phyloP scores from a whole-genome alignment of 2,888 invertebrate genomes.

The Lasioglossum oenotherae region DNA sequence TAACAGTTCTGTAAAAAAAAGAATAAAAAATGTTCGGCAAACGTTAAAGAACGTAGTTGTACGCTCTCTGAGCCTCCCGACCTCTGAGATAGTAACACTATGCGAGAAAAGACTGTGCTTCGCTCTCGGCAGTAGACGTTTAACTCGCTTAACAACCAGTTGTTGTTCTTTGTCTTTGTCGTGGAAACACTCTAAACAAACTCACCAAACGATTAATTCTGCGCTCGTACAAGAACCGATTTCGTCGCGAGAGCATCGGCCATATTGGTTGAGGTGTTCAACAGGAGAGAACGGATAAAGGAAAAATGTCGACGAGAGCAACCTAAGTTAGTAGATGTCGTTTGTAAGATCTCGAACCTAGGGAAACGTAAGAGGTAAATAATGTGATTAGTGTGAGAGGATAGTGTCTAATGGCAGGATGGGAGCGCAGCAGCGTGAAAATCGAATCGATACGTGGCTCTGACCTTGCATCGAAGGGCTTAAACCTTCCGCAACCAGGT shows the following conservation, averaged over 20 bases:
- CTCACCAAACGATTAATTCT: conserved; percentile 12
- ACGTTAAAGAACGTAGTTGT: too few species aligned
- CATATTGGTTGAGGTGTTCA: not conserved
- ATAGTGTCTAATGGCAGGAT: not conserved
- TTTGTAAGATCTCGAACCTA: not conserved
- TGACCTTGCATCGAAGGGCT: conserved; percentile 67
- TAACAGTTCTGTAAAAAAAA: too few species aligned
- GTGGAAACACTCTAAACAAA: conserved; percentile 10
- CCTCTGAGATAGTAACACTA: too few species aligned
- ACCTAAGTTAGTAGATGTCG: conserved; percentile 67
- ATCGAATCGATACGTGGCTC: conserved; percentile 71
- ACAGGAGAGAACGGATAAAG: conserved; percentile 9
- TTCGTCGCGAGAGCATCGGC: not conserved
- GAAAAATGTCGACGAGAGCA: conserved; percentile 50
- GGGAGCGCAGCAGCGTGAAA: not conserved
- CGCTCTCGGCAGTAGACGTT: not conserved
- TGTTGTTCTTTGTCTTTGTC: conserved; percentile 17
- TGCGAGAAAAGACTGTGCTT: not conserved
- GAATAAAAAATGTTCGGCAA: too few species aligned
- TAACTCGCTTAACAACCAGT: conserved; percentile 35
- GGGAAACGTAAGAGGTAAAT: not conserved
- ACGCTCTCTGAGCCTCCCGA: too few species aligned
- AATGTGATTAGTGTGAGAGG: not conserved
- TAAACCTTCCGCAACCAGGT: conserved; percentile 55
- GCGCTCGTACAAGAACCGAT: conserved; percentile 1